Base-by-base conservation (phyloP, 2,113 vertebrate species). In the Stercorarius parasiticus region DNA sequence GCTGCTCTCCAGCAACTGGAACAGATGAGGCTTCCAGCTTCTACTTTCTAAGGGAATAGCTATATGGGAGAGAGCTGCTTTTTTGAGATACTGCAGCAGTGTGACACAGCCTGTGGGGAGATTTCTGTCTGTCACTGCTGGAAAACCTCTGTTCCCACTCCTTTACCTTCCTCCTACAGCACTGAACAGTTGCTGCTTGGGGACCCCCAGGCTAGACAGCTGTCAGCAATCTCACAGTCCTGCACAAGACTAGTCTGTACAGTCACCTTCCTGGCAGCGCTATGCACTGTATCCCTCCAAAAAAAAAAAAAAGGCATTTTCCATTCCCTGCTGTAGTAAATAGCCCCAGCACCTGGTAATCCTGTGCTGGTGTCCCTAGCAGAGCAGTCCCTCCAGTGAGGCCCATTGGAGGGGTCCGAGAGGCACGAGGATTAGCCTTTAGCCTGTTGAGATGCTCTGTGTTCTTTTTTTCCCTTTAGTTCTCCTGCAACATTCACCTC, bases 361-460 rank as follows among this genome's bases (percentile, higher is more conserved):
- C 10, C 82, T 36, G 66, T 82, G 74, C 66, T 67, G 59, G 5
- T 70, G 47, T 86, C 65, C 74, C 23, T 34, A 77, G 72, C 9
- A 14, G 47, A 78, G 59, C 76, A 25, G 40, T 4, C 13, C 30
- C 9, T n/a, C 65, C 5, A 5, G 3, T 61, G 52, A 64, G 26
- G 30, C 3, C 42, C 22, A 7, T 0, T 50, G 50, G 23, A 64
- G 38, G 17, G 27, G 0, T 32, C 40, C 1, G 13, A 62, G 59
- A 29, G 59, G 32, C 47, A 36, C 12, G 12, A 22, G 47, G 43
- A 56, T 70, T 29, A 90, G 49, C 42, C n/a, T 82, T 88, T 17
- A 30, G 4, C 59, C 43, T 36, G 80, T 45, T 1, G 0, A 55
- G 70, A 15, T 80, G 52, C n/a, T 64, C 27, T 7, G 2, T 0